Evolutionary conservation across 2,113 vertebrate species (phyloP), one percentile per base, ranked within the genome.

Genomic region (Anguilla rostrata): DNA sequence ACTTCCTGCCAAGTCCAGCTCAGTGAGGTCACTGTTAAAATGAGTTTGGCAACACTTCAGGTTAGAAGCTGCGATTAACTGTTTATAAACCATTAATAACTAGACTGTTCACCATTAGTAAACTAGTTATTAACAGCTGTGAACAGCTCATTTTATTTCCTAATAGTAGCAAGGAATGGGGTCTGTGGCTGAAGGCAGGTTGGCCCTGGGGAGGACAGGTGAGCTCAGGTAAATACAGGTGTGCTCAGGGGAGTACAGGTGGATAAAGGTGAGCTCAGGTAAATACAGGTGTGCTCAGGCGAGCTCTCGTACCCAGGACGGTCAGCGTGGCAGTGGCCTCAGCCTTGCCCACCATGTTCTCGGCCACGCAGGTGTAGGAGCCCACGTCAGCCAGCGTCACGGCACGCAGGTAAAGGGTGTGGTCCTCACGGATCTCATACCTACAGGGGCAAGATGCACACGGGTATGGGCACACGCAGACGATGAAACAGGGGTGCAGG

Each of bases 281-380:
- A 9, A 5, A 46, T 2, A 46, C 43, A 46, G 43, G 43, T 46
- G 1, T 5, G 60, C 26, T 16, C 39, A 82, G 40, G 40, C 22
- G 81, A 46, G 89, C 3, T 88, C 89, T 92, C 94, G 84, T 94
- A 98, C 98, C 98, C 94, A 98, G 98, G n/a, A 99, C 97, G 39
- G 96, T 98, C 83, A 99, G 92, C 63, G 96, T 96, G 86, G 98
- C 98, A 0, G 98, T 97, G 1, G 97, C 96, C 93, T 99, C 97
- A 14, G 98, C 95, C 92, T 98, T 98, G 85, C 98, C 98, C 85
- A 99, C 97, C 97, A 98, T 98, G 92, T 99, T 99, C 94, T 99
- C 98, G 82, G 97, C 97, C 84, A 99, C 96, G 88, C 98, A 99
- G 39, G 97, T 97, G 60, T 98, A 99, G 0, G 98, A 97, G 71